These are phyloP conservation scores for Ylistrum balloti DNA, from an alignment of 1,140 invertebrate species.

Conservation along the genomic window DNA sequence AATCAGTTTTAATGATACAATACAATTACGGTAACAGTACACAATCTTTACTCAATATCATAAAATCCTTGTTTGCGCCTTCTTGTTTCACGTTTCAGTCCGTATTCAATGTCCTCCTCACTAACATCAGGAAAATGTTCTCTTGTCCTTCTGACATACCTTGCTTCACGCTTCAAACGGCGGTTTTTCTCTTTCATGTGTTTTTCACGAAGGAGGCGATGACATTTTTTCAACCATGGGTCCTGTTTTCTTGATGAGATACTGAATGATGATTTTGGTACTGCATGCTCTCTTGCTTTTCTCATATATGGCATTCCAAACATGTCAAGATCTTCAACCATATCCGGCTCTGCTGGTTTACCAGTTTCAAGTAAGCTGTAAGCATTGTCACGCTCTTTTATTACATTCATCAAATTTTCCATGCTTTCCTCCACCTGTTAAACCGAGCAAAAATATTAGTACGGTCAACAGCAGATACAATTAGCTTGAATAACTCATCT, in stretches of 20 bases:
- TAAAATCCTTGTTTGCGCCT: background rate
- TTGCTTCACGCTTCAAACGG: background rate
- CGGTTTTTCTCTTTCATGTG: background rate
- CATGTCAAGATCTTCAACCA: conserved; percentile 70
- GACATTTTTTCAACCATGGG: background rate
- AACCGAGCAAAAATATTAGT: too few species aligned
- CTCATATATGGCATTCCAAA: conserved; percentile 48
- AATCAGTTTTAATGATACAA: too few species aligned
- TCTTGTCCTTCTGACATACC: background rate
- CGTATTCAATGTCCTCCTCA: background rate
- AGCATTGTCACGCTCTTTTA: conserved; percentile 95
- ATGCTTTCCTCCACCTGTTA: conserved; percentile 93
- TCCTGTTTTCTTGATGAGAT: background rate
- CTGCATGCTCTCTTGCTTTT: conserved; percentile 64
- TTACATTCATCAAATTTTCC: conserved; percentile 95
- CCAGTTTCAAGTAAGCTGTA: conserved; percentile 93
- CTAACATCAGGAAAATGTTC: background rate
- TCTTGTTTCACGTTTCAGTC: background rate
- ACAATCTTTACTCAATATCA: background rate
- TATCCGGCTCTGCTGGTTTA: conserved; percentile 55
- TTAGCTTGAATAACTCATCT: too few species aligned
- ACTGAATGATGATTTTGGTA: conserved; percentile 58
- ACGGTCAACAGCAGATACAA: too few species aligned
- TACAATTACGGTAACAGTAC: too few species aligned
- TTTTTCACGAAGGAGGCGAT: background rate